These are phyloP conservation scores for Philereme transversata DNA, from an alignment of 2,888 invertebrate species.

Conservation along the genomic window DNA sequence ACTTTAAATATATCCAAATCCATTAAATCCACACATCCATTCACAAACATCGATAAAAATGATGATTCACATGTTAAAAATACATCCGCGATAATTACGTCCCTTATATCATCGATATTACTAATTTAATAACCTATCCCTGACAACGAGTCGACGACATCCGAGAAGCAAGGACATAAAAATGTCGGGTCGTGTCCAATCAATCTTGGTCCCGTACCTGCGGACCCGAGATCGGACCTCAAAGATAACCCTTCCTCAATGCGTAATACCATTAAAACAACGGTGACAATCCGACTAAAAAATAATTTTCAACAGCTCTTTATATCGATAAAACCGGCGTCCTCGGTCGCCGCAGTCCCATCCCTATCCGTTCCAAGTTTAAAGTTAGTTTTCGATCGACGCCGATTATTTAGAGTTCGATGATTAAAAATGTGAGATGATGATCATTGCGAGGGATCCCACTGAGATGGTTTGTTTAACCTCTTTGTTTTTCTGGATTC, in stretches of 20 bases:
- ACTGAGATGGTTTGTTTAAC: constrained; percentile 81
- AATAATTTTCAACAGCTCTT: constrained; percentile 80
- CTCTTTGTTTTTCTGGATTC: constrained; percentile 82
- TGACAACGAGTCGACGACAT: constrained; percentile 75
- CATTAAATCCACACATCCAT: constrained; percentile 48
- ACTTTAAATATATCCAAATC: constrained; percentile 32
- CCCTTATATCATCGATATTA: constrained; percentile 65
- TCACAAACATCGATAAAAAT: constrained; percentile 53
- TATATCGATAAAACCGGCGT: constrained; percentile 52
- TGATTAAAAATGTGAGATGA: constrained; percentile 83
- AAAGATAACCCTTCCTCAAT: constrained; percentile 81
- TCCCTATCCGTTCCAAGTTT: constrained; percentile 48
- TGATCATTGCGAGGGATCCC: constrained; percentile 82
- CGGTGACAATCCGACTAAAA: constrained; percentile 83
- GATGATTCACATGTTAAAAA: constrained; percentile 48
- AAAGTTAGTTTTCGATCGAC: constrained; percentile 62
- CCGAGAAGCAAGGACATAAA: constrained; percentile 72
- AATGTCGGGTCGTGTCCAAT: constrained; percentile 77
- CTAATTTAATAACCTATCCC: constrained; percentile 79
- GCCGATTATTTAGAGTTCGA: constrained; percentile 61
- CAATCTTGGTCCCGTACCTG: constrained; percentile 80
- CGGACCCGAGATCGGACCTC: constrained; percentile 70
- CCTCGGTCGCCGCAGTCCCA: constrained; percentile 40
- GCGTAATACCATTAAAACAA: constrained; percentile 84
- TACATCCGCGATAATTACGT: constrained; percentile 59